Base-by-base conservation (phyloP, 1,140 invertebrate species). In the Lucilia cuprina region DNA sequence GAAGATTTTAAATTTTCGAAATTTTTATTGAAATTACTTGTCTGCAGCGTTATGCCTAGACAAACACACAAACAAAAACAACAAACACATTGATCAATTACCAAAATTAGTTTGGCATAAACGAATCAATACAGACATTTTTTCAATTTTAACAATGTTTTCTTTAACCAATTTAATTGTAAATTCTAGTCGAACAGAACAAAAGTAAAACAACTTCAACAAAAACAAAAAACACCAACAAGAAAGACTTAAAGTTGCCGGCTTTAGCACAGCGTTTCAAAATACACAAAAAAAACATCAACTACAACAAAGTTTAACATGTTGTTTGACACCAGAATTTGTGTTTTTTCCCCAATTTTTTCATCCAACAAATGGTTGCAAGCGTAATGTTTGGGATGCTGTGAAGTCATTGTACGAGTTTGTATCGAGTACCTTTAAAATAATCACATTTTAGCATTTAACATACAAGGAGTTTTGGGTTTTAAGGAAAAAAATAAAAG, bases 251-350 rank as follows among this genome's bases (percentile, higher is more conserved):
- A 41, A 41, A 41, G 41, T 30, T 30, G 41, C 41, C 74, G 19
- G 41, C 34, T 75, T n/a, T n/a, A 17, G 21, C 12, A 19, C 7
- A n/a, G 34, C 82, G 19, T 14, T n/a, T 21, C 25, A 84, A 83
- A 60, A 35, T 8, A 84, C n/a, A 55, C 49, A 78, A 55, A 75
- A 41, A 82, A 49, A 35, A 41, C 47, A 74, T 5, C n/a, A 25
- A 74, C 41, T 47, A 80, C 50, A 82, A 84, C 34, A 78, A 82
- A 17, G 50, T 35, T 65, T 35, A 89, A 89, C 88, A 89, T 87
- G 88, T 86, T 89, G 88, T 89, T 89, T 87, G 87, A 89, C 88
- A 89, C 88, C 87, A 88, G 85, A 89, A 89, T 88, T 89, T 89
- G 88, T 89, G 88, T 89, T 88, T 87, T 89, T 87, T 55, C 4